These are phyloP conservation scores for Cyanocitta stelleri DNA, from an alignment of 2,113 vertebrate genomes.

Conservation along the genomic window DNA sequence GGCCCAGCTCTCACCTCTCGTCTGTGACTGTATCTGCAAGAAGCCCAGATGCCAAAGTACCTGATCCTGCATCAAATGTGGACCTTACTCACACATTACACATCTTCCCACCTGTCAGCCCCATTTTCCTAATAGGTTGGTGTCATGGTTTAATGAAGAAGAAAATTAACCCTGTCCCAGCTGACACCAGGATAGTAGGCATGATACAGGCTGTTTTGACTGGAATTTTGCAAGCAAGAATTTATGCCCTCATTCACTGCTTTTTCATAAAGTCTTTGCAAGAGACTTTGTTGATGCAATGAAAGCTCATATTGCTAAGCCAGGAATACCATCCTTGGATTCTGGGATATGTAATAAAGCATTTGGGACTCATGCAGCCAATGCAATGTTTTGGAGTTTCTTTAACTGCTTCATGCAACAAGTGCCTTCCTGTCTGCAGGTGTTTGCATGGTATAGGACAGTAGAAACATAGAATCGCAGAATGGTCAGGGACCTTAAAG, in stretches of 20 bases:
- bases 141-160: neutral
- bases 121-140: neutral
- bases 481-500: neutral
- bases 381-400: neutral
- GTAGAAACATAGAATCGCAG: neutral
- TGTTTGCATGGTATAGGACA: neutral
- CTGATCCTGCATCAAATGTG: rapidly evolving
- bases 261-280: neutral
- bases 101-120: neutral
- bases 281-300: neutral
- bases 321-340: neutral
- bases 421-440: neutral
- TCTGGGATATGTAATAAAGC: neutral
- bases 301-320: neutral
- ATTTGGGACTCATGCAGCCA: neutral
- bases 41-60: neutral
- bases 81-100: neutral
- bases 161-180: neutral
- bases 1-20: neutral
- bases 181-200: neutral
- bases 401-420: neutral
- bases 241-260: neutral
- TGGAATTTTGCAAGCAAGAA: neutral
- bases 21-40: neutral
- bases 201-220: rapidly evolving